Evolutionary conservation across 1,140 invertebrate species (phyloP), one percentile per base, ranked within the genome.

Genomic region (Atta colombica): DNA sequence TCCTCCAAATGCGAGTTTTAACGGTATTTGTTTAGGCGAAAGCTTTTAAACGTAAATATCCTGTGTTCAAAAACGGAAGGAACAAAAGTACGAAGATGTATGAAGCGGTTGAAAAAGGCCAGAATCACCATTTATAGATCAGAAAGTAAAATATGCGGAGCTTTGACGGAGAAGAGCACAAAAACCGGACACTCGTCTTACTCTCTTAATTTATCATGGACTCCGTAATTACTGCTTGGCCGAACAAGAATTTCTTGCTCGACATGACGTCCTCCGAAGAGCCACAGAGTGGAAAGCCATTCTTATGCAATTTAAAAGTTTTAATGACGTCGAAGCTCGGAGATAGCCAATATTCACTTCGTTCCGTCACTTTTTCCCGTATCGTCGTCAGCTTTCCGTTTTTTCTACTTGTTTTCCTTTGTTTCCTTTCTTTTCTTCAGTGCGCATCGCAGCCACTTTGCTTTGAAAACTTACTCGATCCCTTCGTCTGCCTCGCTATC

Each of bases 291-390:
- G 86, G 87, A 90, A 91, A 92, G 89, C 93, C 89, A 95, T 94
- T 95, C 94, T 95, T 95, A 93, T 94, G 93, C 94, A 95, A 95
- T 95, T 90, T 95, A 94, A 95, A 95, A 95, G 94, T 95, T 95
- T 95, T 95, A 95, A 95, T 94, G 94, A 95, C 93, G 93, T 92
- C 92, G 93, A 92, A 91, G 91, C 91, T 93, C 88, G 88, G 91
- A 93, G 93, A 94, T 94, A 91, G 93, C 93, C 93, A 95, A 95
- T 95, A 95, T 95, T 94, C 93, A 94, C 94, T 94, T 93, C 90
- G 89, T 94, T 94, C 92, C 91, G 93, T 93, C 93, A 94, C 93
- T 94, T 94, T 92, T 94, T 93, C 85, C 74, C 89, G 84, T 86
- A 86, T 86, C 84, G 78, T 85, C 86, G 86, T 77, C 81, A 80